A percentile compares a stretch with the other conserved stretches of the same genome.
Conservation (phyloP, 2,113 vertebrate genomes). For the Amia ocellicauda region DNA sequence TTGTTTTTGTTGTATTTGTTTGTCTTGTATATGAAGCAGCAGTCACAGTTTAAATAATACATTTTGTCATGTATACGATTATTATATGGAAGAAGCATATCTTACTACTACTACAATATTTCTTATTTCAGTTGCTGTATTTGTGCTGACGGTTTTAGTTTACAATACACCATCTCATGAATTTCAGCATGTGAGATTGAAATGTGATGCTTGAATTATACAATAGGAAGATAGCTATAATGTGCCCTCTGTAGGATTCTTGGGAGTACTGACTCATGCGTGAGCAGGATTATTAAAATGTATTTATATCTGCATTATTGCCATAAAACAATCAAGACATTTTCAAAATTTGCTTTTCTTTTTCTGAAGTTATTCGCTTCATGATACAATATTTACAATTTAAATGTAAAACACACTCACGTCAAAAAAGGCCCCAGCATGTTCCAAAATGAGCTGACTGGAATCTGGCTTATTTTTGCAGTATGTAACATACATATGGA, state of each 20-base stretch:
- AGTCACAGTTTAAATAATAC: no score
- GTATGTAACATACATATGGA: slow-evolving; percentile 98
- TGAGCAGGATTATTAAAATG: no score
- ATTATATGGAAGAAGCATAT: neutral
- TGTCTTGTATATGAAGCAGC: no score
- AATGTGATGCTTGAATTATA: neutral
- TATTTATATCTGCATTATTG: no score
- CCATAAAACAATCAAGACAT: no score
- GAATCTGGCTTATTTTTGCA: slow-evolving; percentile 99
- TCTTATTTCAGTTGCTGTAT: no score
- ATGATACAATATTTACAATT: neutral
- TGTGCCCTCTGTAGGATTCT: slow-evolving; percentile 39
- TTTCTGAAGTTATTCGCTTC: slow-evolving; percentile 19
- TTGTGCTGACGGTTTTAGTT: no score
- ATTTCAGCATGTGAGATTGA: no score
- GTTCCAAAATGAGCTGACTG: slow-evolving; percentile 93
- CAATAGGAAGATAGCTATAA: slow-evolving; percentile 15
- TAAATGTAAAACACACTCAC: slow-evolving; percentile 65
- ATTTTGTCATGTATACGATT: no score
- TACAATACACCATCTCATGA: no score
- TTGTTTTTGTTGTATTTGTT: no score
- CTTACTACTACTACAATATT: neutral
- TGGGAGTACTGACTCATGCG: neutral
- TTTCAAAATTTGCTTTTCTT: no score
- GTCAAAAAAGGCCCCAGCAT: slow-evolving; percentile 92